Evolutionary conservation across 1,140 invertebrate species (phyloP), one percentile per base, ranked within the genome.

Genomic region (Drosophila nikananu): DNA sequence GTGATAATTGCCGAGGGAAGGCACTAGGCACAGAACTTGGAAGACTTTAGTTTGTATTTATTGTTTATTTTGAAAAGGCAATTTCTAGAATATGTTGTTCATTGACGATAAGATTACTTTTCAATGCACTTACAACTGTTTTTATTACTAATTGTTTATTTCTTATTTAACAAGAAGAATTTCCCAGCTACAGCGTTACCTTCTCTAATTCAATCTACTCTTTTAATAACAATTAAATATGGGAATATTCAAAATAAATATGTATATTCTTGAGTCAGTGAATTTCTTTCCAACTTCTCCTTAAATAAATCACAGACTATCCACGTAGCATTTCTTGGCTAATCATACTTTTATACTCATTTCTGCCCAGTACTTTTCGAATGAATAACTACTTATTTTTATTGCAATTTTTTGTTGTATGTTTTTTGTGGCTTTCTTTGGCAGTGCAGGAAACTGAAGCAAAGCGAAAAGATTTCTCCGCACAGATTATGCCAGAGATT

Each of bases 391-490:
- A 59, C 61, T 39, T 63, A 32, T 52, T 49, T 58, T 48, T 72
- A 48, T 57, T 58, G 55, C 65, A 77, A 7, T 52, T 51, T 52
- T 32, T 15, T 54, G 0, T 21, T 15, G 3, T 35, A 23, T 0
- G 21, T 21, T 1, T 35, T 39, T 42, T 73, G 77, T 63, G 71
- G 71, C 60, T 49, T 74, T 51, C 44, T 46, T 23, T 23, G 73
- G 51, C 37, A 57, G 52, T 21, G 39, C 61, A 70, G 77, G 72
- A 77, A 66, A 54, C 71, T 54, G 74, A 76, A 86, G 44, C 80
- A 83, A 80, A 83, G 84, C 83, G 84, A 66, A 80, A 70, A 87
- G 83, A 86, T 86, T 63, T 86, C 78, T 83, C 71, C 83, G 39
- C 66, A 57, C 61, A 70, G 83, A 87, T 86, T 80, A 66, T 80